phyloP scores from a whole-genome alignment of 2,113 vertebrate species.

The Tachycineta bicolor region DNA sequence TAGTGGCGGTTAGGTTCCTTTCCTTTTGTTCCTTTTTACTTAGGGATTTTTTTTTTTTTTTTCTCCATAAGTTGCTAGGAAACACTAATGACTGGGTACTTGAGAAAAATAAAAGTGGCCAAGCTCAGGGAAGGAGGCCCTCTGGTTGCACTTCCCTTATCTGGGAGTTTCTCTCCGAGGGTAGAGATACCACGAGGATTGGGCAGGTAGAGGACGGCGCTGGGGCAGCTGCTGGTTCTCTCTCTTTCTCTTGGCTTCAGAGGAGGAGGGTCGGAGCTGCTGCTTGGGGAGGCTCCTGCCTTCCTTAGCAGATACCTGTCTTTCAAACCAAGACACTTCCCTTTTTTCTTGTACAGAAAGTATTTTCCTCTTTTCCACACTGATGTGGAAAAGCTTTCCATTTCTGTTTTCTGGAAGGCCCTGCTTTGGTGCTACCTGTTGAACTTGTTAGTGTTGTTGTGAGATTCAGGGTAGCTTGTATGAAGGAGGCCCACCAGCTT shows the following conservation, averaged over 20 bases:
- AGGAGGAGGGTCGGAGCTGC: neutral
- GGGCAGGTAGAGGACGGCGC: too few relatives aligned
- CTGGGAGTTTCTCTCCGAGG: neutral
- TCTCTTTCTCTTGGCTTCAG: rapidly evolving
- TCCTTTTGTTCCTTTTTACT: neutral
- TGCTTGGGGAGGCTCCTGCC: neutral
- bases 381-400: neutral
- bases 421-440: neutral
- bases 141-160: neutral
- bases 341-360: neutral
- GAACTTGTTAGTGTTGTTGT: neutral
- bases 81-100: neutral
- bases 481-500: neutral
- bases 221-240: neutral
- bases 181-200: neutral
- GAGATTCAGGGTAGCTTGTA: neutral
- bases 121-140: neutral
- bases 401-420: neutral
- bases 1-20: neutral
- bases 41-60: too few relatives aligned
- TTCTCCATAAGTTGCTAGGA: neutral
- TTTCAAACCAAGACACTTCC: neutral
- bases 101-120: neutral
- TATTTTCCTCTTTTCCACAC: neutral
- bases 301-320: neutral